Evolutionary conservation across 2,797 vertebrate genomes (phyloP), one percentile per base, ranked within the genome.

Genomic region (Semotilus atromaculatus): DNA sequence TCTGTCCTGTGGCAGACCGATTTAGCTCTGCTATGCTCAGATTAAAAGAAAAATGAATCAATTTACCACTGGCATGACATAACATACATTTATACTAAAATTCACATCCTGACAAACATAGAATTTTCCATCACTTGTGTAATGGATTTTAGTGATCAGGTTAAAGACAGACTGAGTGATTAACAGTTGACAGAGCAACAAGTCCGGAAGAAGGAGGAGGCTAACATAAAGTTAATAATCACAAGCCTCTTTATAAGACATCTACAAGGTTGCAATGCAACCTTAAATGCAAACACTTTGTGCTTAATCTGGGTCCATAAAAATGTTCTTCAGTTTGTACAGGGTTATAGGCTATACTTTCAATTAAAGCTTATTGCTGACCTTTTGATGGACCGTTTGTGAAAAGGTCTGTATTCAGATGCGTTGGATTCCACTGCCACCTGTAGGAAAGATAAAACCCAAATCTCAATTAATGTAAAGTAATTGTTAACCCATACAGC

Each of bases 101-200:
- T 77, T 40, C 18, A 4, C 3, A 16, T 43, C 7, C 29, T 51
- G 31, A 62, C 10, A 73, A 79, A 66, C 77, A 79, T 13, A 9
- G 11, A 64, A 60, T 53, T 79, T 72, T 72, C 38, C 38, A 48
- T 64, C 26, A 45, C 70, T 68, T 80, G 45, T 64, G 48, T 85
- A 81, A 85, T 43, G 64, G 70, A 81, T 75, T 68, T 67, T 43
- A 67, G 62, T 55, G 5, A 53, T 75, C 79, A 38, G 71, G 71
- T 55, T 62, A 85, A 66, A 55, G 45, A 58, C 38, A 71, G 38
- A 74, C 60, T 14, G 71, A 51, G 70, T 48, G 55, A 82, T 73
- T 73, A 62, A 82, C 71, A 72, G 31, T 29, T 80, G 31, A 80
- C 43, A 48, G 23, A 11, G 13, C 31, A 81, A 55, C 14, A 21